Evolutionary conservation across 2,888 invertebrate species (phyloP).

Genomic region (Lasioglossum vierecki): DNA sequence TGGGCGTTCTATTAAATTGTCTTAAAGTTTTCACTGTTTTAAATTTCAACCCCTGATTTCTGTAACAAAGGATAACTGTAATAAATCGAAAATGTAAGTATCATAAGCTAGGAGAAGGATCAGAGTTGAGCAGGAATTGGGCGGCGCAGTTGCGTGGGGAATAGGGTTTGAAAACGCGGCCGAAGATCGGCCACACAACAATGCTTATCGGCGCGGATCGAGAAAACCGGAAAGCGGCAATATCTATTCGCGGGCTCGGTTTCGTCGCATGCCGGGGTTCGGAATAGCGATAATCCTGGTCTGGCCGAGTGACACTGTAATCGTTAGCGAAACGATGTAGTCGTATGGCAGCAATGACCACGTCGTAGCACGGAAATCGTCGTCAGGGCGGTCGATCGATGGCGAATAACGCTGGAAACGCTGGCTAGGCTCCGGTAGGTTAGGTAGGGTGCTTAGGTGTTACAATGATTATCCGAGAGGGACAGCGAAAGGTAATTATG

Average conservation of each 20-base stretch:
- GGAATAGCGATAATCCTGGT: constrained; percentile 65
- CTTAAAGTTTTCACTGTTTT: no score
- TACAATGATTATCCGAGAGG: constrained; percentile 84
- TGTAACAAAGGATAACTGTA: no score
- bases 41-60: no score
- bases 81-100: no score
- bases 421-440: constrained; percentile 79
- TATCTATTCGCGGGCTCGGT: constrained; percentile 33
- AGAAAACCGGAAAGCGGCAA: constrained; percentile 1
- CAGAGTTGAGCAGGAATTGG: not conserved
- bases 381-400: constrained; percentile 79
- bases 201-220: not conserved
- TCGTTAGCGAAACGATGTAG: constrained; percentile 72
- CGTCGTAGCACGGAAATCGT: constrained; percentile 78
- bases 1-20: no score
- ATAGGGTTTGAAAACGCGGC: not conserved
- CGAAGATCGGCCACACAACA: not conserved
- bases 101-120: not conserved
- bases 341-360: constrained; percentile 72
- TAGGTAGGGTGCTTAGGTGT: constrained; percentile 83
- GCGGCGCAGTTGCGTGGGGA: not conserved
- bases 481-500: constrained; percentile 83
- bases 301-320: constrained; percentile 67
- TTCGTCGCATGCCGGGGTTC: constrained; percentile 29
- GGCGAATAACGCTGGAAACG: constrained; percentile 79